Base-by-base conservation (phyloP, 2,113 vertebrate genomes). In the Verasper variegatus region DNA sequence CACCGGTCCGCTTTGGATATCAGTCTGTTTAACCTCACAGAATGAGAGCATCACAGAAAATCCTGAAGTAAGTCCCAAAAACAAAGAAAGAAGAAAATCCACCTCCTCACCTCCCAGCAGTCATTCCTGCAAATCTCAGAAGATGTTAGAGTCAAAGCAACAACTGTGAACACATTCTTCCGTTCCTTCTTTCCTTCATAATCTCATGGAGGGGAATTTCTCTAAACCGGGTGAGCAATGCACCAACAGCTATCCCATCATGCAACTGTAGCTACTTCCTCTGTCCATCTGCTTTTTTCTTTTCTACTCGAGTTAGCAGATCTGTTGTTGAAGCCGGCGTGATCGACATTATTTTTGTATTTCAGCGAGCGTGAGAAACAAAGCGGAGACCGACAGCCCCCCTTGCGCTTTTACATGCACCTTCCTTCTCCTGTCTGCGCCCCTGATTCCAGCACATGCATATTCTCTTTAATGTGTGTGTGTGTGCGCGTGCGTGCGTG, bases 291-390 rank as follows among this genome's bases (percentile, higher is more conserved):
- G 18, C 17, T 67, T 71, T 17, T 62, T 64, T 74, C 10, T 64
- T 55, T 71, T 67, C 12, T 72, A 47, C 15, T 21, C 15, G 10
- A 75, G 42, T 57, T 74, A 52, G 72, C 62, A 37, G 18, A 56
- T 65, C 31, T 42, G 40, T 42, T 42, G 40, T 42, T 40, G 71
- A 64, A 62, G 74, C 51, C 63, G 37, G 27, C 24, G 61, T 81
- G 61, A 68, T 62, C 74, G 69, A 61, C 79, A 67, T 82, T 81
- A 81, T 88, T 88, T 88, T 88, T 83, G 47, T 83, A 81, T 42
- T 42, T 37, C 37, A 52, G 58, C 21, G 37, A 78, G n/a, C 49
- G 52, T 52, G 62, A 71, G 56, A 80, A 64, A 83, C 63, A 74
- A 69, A 80, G 67, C 65, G 69, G 69, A 78, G 63, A 54, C 11